Evolutionary conservation across 2,888 invertebrate genomes (phyloP).

Genomic region (Cataglyphis livida): DNA sequence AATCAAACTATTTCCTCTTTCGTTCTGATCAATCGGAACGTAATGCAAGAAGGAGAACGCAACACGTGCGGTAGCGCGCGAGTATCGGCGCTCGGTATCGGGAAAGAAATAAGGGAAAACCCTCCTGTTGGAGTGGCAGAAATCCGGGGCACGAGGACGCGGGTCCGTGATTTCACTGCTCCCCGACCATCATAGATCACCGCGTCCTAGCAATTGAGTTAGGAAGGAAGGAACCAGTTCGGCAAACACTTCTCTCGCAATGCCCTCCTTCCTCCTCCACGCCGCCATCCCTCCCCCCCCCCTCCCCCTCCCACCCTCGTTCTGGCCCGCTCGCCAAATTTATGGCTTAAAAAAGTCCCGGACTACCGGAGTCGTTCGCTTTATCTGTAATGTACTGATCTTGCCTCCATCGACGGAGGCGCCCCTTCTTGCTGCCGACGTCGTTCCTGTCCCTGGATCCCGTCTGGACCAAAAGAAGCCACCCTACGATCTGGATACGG

Average conservation of each 20-base stretch:
- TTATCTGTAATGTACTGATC: constrained; percentile 86
- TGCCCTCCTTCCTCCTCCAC: constrained; percentile 44
- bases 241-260: constrained; percentile 84
- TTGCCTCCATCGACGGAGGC: constrained; percentile 81
- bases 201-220: constrained; percentile 84
- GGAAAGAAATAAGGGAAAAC: constrained; percentile 53
- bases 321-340: constrained; percentile 78
- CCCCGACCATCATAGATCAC: constrained; percentile 83
- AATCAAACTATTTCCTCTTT: constrained; percentile 5
- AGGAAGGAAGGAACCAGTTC: constrained; percentile 86
- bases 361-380: constrained; percentile 80
- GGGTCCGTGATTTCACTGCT: constrained; percentile 79
- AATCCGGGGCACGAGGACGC: constrained; percentile 79
- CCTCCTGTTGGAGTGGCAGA: constrained; percentile 64
- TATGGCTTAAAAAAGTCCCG: constrained; percentile 85
- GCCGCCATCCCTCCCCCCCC: not conserved
- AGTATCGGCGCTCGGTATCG: constrained; percentile 24
- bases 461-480: constrained; percentile 71
- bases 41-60: constrained; percentile 19
- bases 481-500: constrained; percentile 73
- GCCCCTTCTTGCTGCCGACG: constrained; percentile 61
- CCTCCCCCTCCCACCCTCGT: constrained; percentile 44
- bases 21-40: not conserved
- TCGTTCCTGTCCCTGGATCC: constrained; percentile 64
- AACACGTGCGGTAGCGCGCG: constrained; percentile 39